phyloP scores from a whole-genome alignment of 2,113 vertebrate genomes.

The Hyla sarda region DNA sequence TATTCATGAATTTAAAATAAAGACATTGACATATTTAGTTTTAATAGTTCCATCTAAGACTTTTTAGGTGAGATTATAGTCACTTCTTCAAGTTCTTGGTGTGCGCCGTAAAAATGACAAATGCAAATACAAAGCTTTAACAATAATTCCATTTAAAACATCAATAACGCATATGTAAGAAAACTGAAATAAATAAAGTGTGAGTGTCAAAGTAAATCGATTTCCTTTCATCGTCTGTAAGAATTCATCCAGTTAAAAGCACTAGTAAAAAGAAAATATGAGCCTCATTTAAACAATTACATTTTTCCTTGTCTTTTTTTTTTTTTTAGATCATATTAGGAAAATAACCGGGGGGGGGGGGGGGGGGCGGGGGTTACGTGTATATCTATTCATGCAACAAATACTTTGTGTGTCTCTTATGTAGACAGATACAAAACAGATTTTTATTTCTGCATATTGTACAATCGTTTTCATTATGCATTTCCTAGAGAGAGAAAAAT shows the following conservation, averaged over 20 bases:
- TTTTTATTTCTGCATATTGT: too few species aligned
- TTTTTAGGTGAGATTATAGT: background rate
- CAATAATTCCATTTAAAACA: background rate
- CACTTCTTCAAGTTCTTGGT: background rate
- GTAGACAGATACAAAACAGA: too few species aligned
- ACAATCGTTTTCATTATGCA: too few species aligned
- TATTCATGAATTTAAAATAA: background rate
- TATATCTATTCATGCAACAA: too few species aligned
- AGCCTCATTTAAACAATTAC: background rate
- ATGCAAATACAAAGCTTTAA: background rate
- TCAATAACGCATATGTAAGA: constrained; percentile 1
- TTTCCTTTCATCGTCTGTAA: background rate
- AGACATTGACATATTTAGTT: background rate
- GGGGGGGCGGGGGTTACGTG: too few species aligned
- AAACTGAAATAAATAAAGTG: background rate
- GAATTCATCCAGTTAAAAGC: background rate
- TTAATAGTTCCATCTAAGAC: background rate
- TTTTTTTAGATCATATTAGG: background rate
- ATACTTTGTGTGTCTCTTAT: too few species aligned
- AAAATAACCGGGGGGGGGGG: too few species aligned
- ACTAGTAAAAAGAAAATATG: background rate
- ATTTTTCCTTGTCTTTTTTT: background rate
- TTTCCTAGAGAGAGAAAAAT: too few species aligned
- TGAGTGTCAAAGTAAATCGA: background rate
- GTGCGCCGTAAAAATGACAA: background rate